Base-by-base conservation (phyloP, 2,797 vertebrate species). In the Telmatherina bonti region DNA sequence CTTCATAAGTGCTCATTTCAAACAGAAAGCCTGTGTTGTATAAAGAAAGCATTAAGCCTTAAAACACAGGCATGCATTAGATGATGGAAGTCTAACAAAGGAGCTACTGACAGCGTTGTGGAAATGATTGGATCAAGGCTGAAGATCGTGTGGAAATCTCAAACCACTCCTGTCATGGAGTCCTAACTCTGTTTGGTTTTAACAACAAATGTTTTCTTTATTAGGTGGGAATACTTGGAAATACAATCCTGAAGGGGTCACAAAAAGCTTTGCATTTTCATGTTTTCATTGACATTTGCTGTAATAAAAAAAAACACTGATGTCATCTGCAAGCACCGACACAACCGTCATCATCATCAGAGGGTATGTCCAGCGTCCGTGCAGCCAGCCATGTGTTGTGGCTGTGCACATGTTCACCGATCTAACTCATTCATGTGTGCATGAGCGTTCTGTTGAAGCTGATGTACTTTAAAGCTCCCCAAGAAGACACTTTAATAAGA, bases 1-100 rank as follows among this genome's bases (percentile, higher is more conserved):
- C 20, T 60, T 54, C 43, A 43, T 45, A 36, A 43, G 55, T 61
- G 31, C 31, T 53, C 30, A 60, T 61, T 20, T 26, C 38, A 22
- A 26, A 35, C 62, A 26, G 8, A 41, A 53, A 53, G 35, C 22
- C 9, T 61, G 58, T 18, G 13, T 11, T 9, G 24, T 16, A 67
- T 31, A 13, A 22, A 15, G 0, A 62, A 24, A 27, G 1, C 36
- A 41, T 41, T 16, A 24, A 6, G 2, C 10, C 13, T 10, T 0
- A 43, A 31, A 61, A 30, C 57, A 22, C 5, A 15, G 15, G 13
- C 5, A 41, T 41, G 36, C 36, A 41, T 15, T 5, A 38, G 27
- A 51, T n/a, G 11, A 15, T 10, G 15, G 24, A 49, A 49, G 18
- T n/a, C 41, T 27, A 33, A 49, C 53, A 69, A 13, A 41, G 47